Conservation (phyloP, 2,113 vertebrate species). For the Pomatostomus ruficeps region DNA sequence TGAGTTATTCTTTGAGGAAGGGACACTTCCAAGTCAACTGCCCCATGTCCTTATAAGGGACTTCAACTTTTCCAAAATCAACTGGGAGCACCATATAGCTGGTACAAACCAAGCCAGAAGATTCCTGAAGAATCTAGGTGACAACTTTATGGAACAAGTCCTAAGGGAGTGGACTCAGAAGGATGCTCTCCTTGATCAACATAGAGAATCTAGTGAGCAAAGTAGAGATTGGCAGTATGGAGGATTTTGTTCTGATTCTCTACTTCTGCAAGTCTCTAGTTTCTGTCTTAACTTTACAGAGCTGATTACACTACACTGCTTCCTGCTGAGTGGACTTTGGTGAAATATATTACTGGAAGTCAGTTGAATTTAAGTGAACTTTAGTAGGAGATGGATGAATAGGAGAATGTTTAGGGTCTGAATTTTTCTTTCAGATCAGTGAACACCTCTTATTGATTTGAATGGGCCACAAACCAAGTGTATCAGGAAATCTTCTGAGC, state of each 20-base stretch:
- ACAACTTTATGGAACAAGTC: neutral
- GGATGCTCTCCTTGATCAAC: neutral
- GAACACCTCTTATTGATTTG: neutral
- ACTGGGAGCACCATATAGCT: neutral
- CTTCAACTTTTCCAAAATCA: neutral
- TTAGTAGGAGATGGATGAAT: neutral
- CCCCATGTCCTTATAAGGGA: neutral
- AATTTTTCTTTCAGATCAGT: neutral
- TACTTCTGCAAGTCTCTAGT: neutral
- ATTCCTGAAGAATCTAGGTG: neutral
- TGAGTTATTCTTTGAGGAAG: neutral
- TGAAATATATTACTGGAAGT: neutral
- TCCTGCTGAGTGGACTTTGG: neutral
- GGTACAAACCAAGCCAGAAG: neutral
- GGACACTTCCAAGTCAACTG: neutral
- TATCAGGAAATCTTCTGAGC: neutral
- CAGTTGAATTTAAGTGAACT: neutral
- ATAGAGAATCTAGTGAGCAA: neutral
- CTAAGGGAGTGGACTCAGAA: neutral
- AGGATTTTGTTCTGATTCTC: neutral
- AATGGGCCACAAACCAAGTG: neutral
- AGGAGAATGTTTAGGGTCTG: neutral
- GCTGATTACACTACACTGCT: neutral
- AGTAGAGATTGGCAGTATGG: fast-evolving
- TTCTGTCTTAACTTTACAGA: neutral